Evolutionary conservation across 1,140 invertebrate genomes (phyloP).

Genomic region (Branchinecta lynchi): DNA sequence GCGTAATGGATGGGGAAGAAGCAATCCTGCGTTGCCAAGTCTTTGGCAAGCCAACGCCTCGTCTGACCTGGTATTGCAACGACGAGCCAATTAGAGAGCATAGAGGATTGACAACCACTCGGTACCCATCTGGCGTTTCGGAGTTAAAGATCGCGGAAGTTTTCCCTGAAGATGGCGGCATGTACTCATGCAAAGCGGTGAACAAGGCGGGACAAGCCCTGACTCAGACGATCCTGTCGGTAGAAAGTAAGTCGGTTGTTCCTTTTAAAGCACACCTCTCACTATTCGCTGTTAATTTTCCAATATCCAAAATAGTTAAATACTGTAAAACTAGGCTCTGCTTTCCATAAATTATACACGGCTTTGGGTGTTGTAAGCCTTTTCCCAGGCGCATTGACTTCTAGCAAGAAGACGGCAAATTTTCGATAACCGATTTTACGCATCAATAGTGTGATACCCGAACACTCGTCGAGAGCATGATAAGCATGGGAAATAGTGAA

Average conservation of each 20-base stretch:
- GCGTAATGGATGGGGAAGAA: constrained; percentile 84
- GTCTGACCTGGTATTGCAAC: constrained; percentile 65
- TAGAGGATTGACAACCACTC: constrained; percentile 56
- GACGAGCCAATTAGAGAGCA: constrained; percentile 51
- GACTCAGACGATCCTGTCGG: constrained; percentile 57
- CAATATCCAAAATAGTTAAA: too few relatives aligned
- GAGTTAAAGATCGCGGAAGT: constrained; percentile 75
- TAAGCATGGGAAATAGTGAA: too few relatives aligned
- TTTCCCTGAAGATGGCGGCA: constrained; percentile 81
- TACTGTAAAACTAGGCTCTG: too few relatives aligned
- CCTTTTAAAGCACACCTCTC: too few relatives aligned
- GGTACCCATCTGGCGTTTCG: constrained; percentile 60
- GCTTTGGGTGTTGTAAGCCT: too few relatives aligned
- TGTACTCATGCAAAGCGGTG: constrained; percentile 60
- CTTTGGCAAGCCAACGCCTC: constrained; percentile 60
- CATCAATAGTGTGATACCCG: too few relatives aligned
- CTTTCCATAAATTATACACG: too few relatives aligned
- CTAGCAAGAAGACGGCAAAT: too few relatives aligned
- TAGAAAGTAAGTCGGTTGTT: constrained; percentile 50
- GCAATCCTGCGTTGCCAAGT: constrained; percentile 56
- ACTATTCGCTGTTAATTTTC: too few relatives aligned
- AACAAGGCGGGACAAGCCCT: constrained; percentile 71
- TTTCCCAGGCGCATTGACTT: too few relatives aligned
- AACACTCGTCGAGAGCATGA: too few relatives aligned
- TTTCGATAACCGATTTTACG: too few relatives aligned